Conservation (phyloP, 2,113 vertebrate genomes). For the Hypocryptadius cinnamomeus region DNA sequence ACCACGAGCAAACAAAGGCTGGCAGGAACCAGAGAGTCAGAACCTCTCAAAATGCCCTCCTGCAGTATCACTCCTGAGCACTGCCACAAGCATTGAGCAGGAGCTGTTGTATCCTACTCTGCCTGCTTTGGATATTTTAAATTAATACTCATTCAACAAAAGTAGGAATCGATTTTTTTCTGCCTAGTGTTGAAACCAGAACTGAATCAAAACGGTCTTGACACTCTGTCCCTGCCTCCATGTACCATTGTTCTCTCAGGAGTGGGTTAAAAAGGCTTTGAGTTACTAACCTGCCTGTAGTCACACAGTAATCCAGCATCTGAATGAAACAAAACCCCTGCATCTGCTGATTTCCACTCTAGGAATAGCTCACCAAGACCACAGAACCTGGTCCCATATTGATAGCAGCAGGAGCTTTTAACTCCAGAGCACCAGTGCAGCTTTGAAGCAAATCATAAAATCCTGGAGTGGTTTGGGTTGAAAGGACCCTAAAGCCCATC, state of each 20-base stretch:
- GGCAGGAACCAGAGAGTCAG: background rate
- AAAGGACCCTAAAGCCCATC: background rate
- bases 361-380: background rate
- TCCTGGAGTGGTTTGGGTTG: background rate
- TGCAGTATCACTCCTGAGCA: background rate
- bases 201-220: background rate
- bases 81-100: background rate
- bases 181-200: background rate
- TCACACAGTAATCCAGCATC: background rate
- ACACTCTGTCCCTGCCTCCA: background rate
- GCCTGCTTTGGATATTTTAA: background rate
- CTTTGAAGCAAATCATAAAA: background rate
- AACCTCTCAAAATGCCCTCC: background rate
- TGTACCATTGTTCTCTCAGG: background rate
- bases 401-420: fast-evolving
- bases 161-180: background rate
- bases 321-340: background rate
- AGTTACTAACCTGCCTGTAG: background rate
- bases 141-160: background rate
- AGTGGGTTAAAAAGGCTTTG: background rate
- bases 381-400: background rate
- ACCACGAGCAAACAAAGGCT: background rate
- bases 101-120: background rate
- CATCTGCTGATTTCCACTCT: background rate
- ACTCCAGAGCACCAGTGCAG: background rate